phyloP scores from a whole-genome alignment of 2,113 vertebrate genomes.

The Lontra canadensis region DNA sequence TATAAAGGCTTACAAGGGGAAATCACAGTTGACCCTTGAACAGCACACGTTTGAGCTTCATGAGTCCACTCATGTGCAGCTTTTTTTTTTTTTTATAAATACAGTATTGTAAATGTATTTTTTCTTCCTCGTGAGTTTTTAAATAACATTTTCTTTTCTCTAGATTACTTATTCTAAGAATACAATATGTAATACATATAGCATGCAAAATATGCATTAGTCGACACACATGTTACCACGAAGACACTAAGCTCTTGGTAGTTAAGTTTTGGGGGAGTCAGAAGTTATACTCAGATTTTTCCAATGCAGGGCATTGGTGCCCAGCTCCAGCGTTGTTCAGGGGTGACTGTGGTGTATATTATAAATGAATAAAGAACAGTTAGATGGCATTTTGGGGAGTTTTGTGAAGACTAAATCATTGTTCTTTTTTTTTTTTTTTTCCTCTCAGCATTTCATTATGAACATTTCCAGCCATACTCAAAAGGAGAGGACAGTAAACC shows the following conservation, averaged over 20 bases:
- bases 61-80: neutral
- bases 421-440: too few species aligned
- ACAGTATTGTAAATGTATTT: neutral
- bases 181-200: neutral
- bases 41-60: neutral
- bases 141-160: neutral
- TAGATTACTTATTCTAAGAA: neutral
- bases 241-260: neutral
- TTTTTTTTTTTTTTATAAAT: neutral
- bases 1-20: neutral
- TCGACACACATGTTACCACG: neutral
- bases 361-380: constrained; percentile 11
- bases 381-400: neutral
- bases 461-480: neutral
- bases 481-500: neutral
- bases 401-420: constrained; percentile 26
- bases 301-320: neutral
- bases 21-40: neutral
- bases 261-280: neutral
- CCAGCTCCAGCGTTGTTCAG: neutral
- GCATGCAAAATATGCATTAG: neutral
- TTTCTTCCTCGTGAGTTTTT: neutral
- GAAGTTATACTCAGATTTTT: neutral
- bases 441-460: neutral
- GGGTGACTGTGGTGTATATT: neutral